Base-by-base conservation (phyloP, 1,140 invertebrate genomes). In the Trinorchestia longiramus region DNA sequence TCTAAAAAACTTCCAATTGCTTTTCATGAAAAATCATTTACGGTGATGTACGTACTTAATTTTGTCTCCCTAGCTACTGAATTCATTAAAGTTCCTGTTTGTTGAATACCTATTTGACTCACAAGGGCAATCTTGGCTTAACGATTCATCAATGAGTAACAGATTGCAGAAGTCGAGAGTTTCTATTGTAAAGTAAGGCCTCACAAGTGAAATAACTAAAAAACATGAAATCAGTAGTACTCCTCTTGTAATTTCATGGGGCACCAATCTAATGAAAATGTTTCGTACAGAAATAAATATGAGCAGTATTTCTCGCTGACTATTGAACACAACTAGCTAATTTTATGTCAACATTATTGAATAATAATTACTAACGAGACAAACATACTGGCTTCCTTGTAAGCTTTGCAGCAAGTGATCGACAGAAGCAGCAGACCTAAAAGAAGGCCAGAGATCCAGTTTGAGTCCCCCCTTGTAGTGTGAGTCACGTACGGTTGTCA, bases 301-400 rank as follows among this genome's bases (percentile, higher is more conserved):
- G n/a, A n/a, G n/a, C n/a, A n/a, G n/a, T n/a, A n/a, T n/a, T 53
- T 8, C 47, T 6, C 19, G 47, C 47, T 53, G 47, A 19, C 47
- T 53, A 53, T 53, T 8, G 19, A 53, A 53, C 47, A 53, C 62
- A 77, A 77, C 28, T 11, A 77, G 28, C 6, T 19, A 77, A 77
- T 77, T 77, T 53, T 6, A 53, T 53, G 62, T 23, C 28, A 77
- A 28, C 62, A 23, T 77, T 36, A 77, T 77, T 36, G 62, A 77
- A 36, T 36, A 77, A 77, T 36, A 19, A 77, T 77, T 77, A 77
- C 62, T 36, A 77, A 77, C 62, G 28, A 77, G 28, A 77, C 11
- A 77, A 36, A 90, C 88, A 28, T 43, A 94, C 92, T 94, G 8
- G 92, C 92, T 94, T 45, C 92, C 92, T 11, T n/a, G 43, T 40